Evolutionary conservation across 2,113 vertebrate species (phyloP).

Genomic region (Sigmodon hispidus): DNA sequence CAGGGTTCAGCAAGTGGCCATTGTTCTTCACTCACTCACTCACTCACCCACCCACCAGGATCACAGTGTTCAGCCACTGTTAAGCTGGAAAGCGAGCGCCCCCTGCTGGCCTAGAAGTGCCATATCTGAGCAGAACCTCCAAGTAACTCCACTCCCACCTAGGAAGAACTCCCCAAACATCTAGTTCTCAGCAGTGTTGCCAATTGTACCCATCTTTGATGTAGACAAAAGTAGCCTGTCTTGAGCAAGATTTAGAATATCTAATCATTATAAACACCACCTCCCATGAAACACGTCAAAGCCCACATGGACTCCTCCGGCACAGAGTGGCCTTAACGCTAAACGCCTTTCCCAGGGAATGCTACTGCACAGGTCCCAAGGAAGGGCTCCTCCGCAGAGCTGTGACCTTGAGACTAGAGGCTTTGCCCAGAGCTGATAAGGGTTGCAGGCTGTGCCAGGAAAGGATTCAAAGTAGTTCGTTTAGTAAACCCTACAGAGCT

Average conservation of each 20-base stretch:
- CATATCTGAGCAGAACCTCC: too few relatives aligned
- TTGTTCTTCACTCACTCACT: too few relatives aligned
- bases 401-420: not conserved
- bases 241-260: not conserved
- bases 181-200: not conserved
- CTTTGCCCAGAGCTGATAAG: not conserved
- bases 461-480: not conserved
- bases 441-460: not conserved
- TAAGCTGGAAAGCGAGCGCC: not conserved
- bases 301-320: not conserved
- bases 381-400: not conserved
- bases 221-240: rapidly evolving
- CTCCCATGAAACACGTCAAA: rapidly evolving
- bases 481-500: not conserved
- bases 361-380: rapidly evolving
- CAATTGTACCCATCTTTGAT: not conserved
- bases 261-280: not conserved
- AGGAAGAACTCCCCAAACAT: not conserved
- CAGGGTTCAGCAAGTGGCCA: not conserved
- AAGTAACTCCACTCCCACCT: not conserved
- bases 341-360: not conserved
- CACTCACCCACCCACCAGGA: not conserved
- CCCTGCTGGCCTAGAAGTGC: not conserved
- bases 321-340: not conserved
- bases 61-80: not conserved